These are phyloP conservation scores for Clivina fossor DNA, from an alignment of 2,888 invertebrate species.

Conservation along the genomic window DNA sequence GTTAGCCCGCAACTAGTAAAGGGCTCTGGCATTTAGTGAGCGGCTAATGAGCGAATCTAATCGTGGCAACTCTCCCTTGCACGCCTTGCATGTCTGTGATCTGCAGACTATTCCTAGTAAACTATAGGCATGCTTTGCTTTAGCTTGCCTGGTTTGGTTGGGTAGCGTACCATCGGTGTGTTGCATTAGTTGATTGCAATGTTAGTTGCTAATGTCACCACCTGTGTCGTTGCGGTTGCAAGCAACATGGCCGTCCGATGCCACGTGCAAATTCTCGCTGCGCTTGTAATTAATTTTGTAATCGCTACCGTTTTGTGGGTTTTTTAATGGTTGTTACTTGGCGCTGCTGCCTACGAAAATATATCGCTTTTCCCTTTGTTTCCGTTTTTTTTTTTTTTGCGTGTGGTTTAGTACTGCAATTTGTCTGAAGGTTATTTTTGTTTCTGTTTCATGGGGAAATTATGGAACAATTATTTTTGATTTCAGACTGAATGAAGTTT, in stretches of 20 bases:
- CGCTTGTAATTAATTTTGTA: slow-evolving; percentile 12
- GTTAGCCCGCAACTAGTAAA: not conserved
- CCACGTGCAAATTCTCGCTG: not conserved
- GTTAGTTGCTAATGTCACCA: slow-evolving; percentile 12
- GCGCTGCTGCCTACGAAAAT: not conserved
- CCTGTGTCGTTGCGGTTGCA: slow-evolving; percentile 8
- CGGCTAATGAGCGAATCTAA: slow-evolving; percentile 14
- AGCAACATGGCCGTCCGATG: not conserved
- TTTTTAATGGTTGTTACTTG: not conserved
- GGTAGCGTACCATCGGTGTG: too few relatives aligned
- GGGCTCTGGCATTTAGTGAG: not conserved
- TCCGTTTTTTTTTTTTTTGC: not conserved
- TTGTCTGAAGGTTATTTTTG: too few relatives aligned
- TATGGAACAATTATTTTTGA: too few relatives aligned
- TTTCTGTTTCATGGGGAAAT: too few relatives aligned
- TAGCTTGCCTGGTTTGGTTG: too few relatives aligned
- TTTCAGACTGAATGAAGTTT: too few relatives aligned
- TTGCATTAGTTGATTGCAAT: slow-evolving; percentile 11
- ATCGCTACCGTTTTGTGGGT: not conserved
- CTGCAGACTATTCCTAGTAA: too few relatives aligned
- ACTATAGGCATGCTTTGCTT: too few relatives aligned
- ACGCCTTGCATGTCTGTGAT: too few relatives aligned
- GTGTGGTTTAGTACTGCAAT: too few relatives aligned
- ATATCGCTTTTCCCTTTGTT: not conserved
- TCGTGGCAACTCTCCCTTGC: slow-evolving; percentile 1